Evolutionary conservation across 2,797 vertebrate genomes (phyloP), one percentile per base, ranked within the genome.

Genomic region (Trachops cirrhosus): DNA sequence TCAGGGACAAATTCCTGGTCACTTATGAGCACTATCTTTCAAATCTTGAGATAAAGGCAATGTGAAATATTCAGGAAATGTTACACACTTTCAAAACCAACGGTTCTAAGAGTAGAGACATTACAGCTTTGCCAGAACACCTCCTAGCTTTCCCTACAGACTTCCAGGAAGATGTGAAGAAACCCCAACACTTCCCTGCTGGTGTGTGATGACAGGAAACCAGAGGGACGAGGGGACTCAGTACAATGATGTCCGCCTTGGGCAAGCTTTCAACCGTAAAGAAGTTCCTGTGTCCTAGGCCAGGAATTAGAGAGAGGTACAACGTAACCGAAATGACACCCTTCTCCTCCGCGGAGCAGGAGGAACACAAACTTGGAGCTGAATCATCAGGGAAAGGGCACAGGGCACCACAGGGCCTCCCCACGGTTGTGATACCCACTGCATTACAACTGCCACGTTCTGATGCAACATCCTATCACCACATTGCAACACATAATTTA

Each of bases 81-180:
- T 96, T 96, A 96, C 97, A 96, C 32, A 85, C 95, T 97, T 97
- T 97, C 95, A 97, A 98, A 98, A 97, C 70, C 94, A 97, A 97
- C 92, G 95, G 96, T 48, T 92, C 83, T 54, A 48, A 93, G 85
- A 92, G 54, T 52, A 95, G 93, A 95, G 94, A 82, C 62, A 73
- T 67, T 44, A 57, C 44, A 59, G 91, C 74, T 93, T 84, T 64
- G 77, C 82, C 68, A 87, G 75, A 71, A 87, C 19, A 82, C 78
- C 92, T 92, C 92, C 80, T 54, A 68, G 86, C 87, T 91, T 84
- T 94, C 85, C 95, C 52, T 86, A 79, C 44, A 89, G 57, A 91
- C 87, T 96, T 96, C 93, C 94, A 90, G 94, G 94, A 96, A 91
- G 95, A 83, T 16, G 50, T 93, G 88, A 84, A 91, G 95, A 96